Conservation (phyloP, 2,797 vertebrate species). For the Capromys pilorides region DNA sequence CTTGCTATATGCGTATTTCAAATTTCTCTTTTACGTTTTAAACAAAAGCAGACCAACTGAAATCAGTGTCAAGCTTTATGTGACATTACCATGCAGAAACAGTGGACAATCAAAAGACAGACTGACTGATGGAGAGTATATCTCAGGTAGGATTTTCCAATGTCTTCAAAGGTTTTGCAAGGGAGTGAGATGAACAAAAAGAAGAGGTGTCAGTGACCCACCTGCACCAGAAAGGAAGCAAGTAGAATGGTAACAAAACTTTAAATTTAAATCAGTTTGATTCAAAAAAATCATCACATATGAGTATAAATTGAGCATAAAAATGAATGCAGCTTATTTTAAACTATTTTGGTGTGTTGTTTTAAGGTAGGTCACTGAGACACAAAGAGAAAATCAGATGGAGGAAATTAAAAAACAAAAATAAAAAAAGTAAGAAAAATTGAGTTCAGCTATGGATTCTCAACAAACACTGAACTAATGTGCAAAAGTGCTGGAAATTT, state of each 20-base stretch:
- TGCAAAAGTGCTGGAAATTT: conserved; percentile 88
- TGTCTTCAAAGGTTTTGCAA: conserved; percentile 86
- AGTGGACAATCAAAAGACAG: conserved; percentile 91
- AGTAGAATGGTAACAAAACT: conserved; percentile 83
- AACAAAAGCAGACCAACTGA: conserved; percentile 90
- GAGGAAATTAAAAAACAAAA: conserved; percentile 85
- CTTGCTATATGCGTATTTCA: conserved; percentile 95
- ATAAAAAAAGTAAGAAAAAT: conserved; percentile 85
- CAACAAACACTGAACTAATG: conserved; percentile 90
- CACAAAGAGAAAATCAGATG: conserved; percentile 88
- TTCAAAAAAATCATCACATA: conserved; percentile 83
- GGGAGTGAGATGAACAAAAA: conserved; percentile 86
- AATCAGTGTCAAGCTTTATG: conserved; percentile 88
- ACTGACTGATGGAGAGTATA: conserved; percentile 87
- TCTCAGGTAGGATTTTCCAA: conserved; percentile 86
- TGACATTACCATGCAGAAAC: conserved; percentile 91
- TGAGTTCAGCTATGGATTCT: conserved; percentile 90
- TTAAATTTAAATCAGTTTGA: conserved; percentile 78
- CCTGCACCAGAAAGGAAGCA: conserved; percentile 83
- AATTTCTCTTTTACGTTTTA: conserved; percentile 94
- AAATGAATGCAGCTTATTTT: conserved; percentile 87
- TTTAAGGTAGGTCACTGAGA: conserved; percentile 88
- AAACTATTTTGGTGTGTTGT: conserved; percentile 92
- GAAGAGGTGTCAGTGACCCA: conserved; percentile 86
- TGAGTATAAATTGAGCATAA: conserved; percentile 83